Conservation (phyloP, 2,113 vertebrate species). For the Myiagra hebetior region DNA sequence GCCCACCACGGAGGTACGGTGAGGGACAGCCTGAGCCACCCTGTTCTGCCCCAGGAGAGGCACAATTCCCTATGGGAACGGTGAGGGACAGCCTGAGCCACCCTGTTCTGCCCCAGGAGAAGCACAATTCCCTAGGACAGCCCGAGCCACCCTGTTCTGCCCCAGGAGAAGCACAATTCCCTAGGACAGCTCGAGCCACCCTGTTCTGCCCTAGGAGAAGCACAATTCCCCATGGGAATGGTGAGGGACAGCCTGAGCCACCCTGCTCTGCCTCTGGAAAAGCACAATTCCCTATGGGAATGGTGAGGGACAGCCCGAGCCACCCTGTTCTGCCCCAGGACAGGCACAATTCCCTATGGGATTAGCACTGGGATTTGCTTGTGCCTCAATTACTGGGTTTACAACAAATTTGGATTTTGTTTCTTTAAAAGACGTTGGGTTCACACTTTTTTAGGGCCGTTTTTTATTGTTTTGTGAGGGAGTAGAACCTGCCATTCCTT, state of each 20-base stretch:
- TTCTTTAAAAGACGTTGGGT: background rate
- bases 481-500: background rate
- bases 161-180: no score
- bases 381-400: fast-evolving
- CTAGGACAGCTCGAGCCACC: no score
- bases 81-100: no score
- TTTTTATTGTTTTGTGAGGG: background rate
- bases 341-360: background rate
- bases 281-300: no score
- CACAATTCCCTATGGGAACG: background rate
- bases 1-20: conserved; percentile 82
- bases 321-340: background rate
- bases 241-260: no score
- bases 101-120: background rate
- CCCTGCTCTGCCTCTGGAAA: no score
- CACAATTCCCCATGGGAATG: no score
- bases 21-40: background rate
- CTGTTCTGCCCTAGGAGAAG: no score
- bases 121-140: background rate
- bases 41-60: background rate
- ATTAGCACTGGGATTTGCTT: background rate
- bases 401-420: background rate
- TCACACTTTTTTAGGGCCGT: fast-evolving
- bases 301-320: no score
- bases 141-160: no score